These are phyloP conservation scores for Maniola hyperantus DNA, from an alignment of 2,888 invertebrate species.

Conservation along the genomic window DNA sequence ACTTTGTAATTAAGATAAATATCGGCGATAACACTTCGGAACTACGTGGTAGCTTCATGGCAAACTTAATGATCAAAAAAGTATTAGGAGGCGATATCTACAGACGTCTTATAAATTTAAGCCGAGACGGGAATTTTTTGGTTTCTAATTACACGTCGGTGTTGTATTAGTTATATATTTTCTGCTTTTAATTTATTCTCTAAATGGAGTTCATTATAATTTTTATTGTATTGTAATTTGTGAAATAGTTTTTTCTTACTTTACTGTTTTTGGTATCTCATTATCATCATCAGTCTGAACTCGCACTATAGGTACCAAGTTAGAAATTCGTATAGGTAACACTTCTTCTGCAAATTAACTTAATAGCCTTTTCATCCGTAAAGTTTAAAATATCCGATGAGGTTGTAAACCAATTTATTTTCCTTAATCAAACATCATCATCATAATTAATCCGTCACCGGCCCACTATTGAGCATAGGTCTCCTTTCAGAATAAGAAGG, in stretches of 20 bases:
- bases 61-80: constrained; percentile 54
- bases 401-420: no score
- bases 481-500: no score
- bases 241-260: neutral
- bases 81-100: constrained; percentile 31
- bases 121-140: constrained; percentile 17
- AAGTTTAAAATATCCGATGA: no score
- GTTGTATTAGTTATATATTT: constrained; percentile 1
- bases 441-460: no score
- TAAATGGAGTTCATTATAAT: constrained; percentile 3
- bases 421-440: no score
- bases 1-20: constrained; percentile 78
- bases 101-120: constrained; percentile 14
- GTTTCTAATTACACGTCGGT: constrained; percentile 26
- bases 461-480: no score
- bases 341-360: no score
- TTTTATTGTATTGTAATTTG: constrained; percentile 8
- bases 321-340: no score
- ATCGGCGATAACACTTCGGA: constrained; percentile 65
- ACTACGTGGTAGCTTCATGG: constrained; percentile 62
- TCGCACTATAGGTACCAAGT: no score
- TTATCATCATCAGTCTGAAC: neutral
- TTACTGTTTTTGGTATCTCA: neutral
- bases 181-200: constrained; percentile 2
- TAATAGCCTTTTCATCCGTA: no score